Conservation (phyloP, 2,113 vertebrate genomes). For the Passer domesticus region DNA sequence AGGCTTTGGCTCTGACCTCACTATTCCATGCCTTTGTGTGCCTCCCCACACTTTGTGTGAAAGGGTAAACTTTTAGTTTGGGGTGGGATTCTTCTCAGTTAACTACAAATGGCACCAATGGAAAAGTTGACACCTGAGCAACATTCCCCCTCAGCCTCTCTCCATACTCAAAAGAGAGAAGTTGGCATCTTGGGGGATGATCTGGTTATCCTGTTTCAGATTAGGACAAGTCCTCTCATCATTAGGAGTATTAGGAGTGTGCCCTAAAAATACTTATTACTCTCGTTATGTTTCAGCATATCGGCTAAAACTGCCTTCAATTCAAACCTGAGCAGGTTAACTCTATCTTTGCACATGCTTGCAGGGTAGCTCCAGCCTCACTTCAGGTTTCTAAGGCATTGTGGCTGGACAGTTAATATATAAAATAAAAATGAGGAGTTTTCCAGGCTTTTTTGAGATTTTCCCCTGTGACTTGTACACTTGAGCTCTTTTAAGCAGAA, state of each 20-base stretch:
- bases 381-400: background rate
- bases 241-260: background rate
- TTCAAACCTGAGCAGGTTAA: background rate
- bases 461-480: background rate
- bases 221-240: background rate
- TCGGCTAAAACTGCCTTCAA: background rate
- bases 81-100: background rate
- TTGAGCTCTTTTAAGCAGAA: background rate
- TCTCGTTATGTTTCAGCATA: background rate
- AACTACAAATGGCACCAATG: background rate
- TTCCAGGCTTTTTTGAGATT: background rate
- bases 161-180: background rate
- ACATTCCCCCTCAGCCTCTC: background rate
- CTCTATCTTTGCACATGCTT: background rate
- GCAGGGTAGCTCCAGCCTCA: background rate
- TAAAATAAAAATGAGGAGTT: background rate
- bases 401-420: background rate
- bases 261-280: background rate
- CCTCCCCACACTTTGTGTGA: background rate
- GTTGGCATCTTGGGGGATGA: fast-evolving
- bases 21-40: background rate
- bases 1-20: background rate
- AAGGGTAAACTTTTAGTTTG: background rate
- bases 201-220: background rate
- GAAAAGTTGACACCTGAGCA: background rate